Evolutionary conservation across 2,888 invertebrate genomes (phyloP), one percentile per base, ranked within the genome.

Genomic region (Strigamia crassipes): DNA sequence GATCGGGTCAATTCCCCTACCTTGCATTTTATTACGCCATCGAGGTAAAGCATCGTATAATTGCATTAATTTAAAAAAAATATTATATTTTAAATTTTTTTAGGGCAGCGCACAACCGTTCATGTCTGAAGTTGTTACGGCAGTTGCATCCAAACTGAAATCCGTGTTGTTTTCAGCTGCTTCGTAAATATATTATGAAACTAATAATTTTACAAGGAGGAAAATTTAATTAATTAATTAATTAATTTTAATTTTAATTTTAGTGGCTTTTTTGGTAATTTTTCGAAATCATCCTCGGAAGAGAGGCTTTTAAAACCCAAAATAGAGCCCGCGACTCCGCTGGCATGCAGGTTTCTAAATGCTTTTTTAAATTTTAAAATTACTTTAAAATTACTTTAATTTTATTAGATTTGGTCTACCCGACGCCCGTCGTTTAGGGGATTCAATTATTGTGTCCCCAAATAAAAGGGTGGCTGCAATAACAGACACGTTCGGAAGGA

Each of bases 101-200:
- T n/a, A n/a, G n/a, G n/a, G 96, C 27, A 93, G 93, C 81, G 90
- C 93, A 21, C 93, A 93, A 41, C 94, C 94, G 0, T 91, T 94
- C 15, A 89, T 97, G 15, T 93, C 94, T 80, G 96, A 97, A 87
- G 95, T 97, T n/a, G 96, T 96, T 0, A 93, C 94, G 87, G 96
- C 95, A 81, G 94, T 97, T 80, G 96, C 96, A 1, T 94, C 92
- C 86, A 96, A 95, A 90, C 90, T 96, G 34, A 94, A 95, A 87
- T 88, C 88, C 82, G 89, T 89, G 83, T 85, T 89, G 38, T 86
- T 89, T 84, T 88, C 87, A 82, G 89, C 89, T 82, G 88, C 89
- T 61, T 88, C 88, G 88, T 89, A 85, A 84, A 83, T 79, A 21
- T 56, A 23, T 9, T 15, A 34, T 6, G n/a, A n/a, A n/a, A n/a